Evolutionary conservation across 2,797 vertebrate genomes (phyloP), one percentile per base, ranked within the genome.

Genomic region (Malurus splendens): DNA sequence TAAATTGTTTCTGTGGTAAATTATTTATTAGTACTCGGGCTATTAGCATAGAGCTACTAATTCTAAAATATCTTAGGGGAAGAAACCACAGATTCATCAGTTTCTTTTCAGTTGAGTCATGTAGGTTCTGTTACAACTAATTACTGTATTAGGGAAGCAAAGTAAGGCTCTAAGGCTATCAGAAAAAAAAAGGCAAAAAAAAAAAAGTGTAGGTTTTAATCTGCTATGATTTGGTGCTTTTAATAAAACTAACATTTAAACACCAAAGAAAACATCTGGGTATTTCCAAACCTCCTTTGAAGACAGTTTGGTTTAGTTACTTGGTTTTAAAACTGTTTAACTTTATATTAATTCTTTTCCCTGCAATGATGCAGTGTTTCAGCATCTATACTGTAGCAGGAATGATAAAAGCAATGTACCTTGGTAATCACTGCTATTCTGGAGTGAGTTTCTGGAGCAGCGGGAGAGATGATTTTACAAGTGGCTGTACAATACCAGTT

Each of bases 381-480:
- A 22, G 42, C 13, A 12, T 83, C 41, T 70, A 2, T 42, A n/a
- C 19, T 4, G 62, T 14, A 78, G 28, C 71, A 81, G 70, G 28
- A 42, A 55, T 93, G 84, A 68, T 76, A 90, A 66, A 84, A 76
- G 75, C 41, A 79, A 38, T 38, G 55, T 61, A 57, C 50, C 45
- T 87, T 76, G 70, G 30, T 90, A 86, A 87, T 92, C 88, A 67
- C 60, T 84, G 79, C 87, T 87, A 66, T 94, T 96, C 88, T 42
- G 14, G 74, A 88, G 89, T 27, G 92, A 90, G 65, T 73, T 94
- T 94, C 80, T 75, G 77, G 94, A 96, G 82, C 96, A 95, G 94
- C 96, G 72, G 97, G 96, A 96, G 93, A 95, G 94, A 87, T 73
- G 80, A 76, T 95, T 95, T 95, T 90, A 89, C 80, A 95, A 93